A percentile compares a stretch with the other conserved stretches of the same genome.
These are phyloP conservation scores for Siniperca knerii DNA, from an alignment of 2,113 vertebrate species.

Conservation along the genomic window DNA sequence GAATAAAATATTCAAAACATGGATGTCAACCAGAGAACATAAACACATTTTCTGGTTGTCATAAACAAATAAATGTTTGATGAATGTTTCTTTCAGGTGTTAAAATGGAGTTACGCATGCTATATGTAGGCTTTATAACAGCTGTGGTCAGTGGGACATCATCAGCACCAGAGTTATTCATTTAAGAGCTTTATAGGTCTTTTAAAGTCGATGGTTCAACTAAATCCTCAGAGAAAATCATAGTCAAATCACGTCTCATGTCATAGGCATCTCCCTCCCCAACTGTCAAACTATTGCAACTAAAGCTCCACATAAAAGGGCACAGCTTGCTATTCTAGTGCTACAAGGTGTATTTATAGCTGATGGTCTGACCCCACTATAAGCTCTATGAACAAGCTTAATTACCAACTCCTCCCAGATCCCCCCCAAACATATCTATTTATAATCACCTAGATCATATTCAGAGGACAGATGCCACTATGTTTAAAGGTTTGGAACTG, in stretches of 20 bases:
- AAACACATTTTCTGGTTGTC: slow-evolving; percentile 4
- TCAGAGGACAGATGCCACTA: slow-evolving; percentile 47
- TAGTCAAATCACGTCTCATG: slow-evolving; percentile 51
- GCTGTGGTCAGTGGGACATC: slow-evolving; percentile 58
- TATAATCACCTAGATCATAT: slow-evolving; percentile 65
- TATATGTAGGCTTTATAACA: slow-evolving; percentile 64
- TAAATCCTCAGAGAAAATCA: slow-evolving; percentile 59
- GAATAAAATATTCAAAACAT: slow-evolving; percentile 50
- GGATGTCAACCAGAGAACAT: slow-evolving; percentile 5
- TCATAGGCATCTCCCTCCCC: slow-evolving; percentile 38
- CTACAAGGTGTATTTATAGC: slow-evolving; percentile 76
- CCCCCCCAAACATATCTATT: slow-evolving; percentile 72
- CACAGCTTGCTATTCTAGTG: slow-evolving; percentile 73
- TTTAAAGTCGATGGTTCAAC: slow-evolving; percentile 49
- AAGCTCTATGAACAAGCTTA: slow-evolving; percentile 71
- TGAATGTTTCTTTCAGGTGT: slow-evolving; percentile 45
- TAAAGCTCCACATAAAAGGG: slow-evolving; percentile 74
- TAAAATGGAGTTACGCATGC: slow-evolving; percentile 54
- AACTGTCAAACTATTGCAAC: slow-evolving; percentile 47
- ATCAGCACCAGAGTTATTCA: not conserved
- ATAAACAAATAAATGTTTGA: slow-evolving; percentile 20
- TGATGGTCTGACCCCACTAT: slow-evolving; percentile 67
- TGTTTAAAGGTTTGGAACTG: slow-evolving; percentile 58
- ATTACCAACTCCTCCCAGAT: slow-evolving; percentile 61
- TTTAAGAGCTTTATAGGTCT: slow-evolving; percentile 28